A percentile compares a stretch with the other conserved stretches of the same genome.
Conservation (phyloP, 2,113 vertebrate species). For the Malurus cyaneus region DNA sequence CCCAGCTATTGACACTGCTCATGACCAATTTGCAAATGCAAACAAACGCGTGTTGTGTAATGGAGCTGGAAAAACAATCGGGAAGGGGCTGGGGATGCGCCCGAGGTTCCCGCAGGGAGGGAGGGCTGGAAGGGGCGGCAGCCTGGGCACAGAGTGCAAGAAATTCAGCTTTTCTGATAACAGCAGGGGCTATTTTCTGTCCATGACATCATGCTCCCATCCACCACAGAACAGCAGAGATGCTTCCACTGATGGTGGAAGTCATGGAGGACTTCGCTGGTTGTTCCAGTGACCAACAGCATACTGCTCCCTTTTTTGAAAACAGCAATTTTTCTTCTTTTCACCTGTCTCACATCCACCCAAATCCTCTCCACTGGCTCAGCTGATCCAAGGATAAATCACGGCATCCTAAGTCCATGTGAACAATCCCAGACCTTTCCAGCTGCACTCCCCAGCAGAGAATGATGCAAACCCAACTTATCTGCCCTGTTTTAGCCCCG, state of each 20-base stretch:
- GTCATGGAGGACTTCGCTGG: background rate
- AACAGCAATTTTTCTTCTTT: fast-evolving
- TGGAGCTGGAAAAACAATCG: constrained; percentile 51
- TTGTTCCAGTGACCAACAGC: background rate
- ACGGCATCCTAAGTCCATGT: fast-evolving
- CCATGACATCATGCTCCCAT: background rate
- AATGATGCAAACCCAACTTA: background rate
- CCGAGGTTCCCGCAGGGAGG: background rate
- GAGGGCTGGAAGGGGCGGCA: constrained; percentile 1
- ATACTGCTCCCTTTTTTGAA: background rate
- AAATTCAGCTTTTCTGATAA: constrained; percentile 30
- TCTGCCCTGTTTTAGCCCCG: background rate
- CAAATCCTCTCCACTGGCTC: background rate
- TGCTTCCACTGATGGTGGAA: background rate
- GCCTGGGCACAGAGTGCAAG: background rate
- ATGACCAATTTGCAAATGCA: constrained; percentile 19
- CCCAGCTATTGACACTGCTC: constrained; percentile 38
- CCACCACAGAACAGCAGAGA: background rate
- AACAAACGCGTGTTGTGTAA: background rate
- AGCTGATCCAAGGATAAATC: background rate
- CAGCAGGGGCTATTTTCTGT: constrained; percentile 38
- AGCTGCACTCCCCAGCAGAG: background rate
- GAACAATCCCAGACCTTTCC: background rate
- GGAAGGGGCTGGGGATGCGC: constrained; percentile 37
- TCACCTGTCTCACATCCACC: background rate